Evolutionary conservation across 2,113 vertebrate genomes (phyloP), one percentile per base, ranked within the genome.

Genomic region (Calyptomena viridis): DNA sequence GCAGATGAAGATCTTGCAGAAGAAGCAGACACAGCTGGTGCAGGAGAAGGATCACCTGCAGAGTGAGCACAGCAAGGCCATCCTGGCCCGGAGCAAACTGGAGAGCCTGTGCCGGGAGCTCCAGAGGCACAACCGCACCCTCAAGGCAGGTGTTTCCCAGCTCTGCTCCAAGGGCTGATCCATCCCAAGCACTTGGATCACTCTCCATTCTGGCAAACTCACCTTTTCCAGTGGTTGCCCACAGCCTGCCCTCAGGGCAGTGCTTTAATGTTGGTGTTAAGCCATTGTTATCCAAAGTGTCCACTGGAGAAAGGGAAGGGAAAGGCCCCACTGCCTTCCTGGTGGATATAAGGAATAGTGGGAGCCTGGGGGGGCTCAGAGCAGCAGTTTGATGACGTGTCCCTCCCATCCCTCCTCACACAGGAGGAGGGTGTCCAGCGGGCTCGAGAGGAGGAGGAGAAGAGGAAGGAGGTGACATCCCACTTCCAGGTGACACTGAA

Each of bases 401-500:
- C 30, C 35, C 55, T 20, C 10, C 2, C 11, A 14, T 17, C 55
- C 35, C 35, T 42, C 14, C 42, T 40, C 6, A 0, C 6, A 2
- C 95, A 99, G 99, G 99, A 99, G 89, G 99, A 99, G 71, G 99
- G 99, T 0, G 97, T 99, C 68, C 99, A 99, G 89, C 98, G 99
- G 5, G 99, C 99, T 1, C 98, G 99, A 6, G 98, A 99, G 94
- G 99, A 99, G 66, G 99, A 99, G 90, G 99, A 99, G 97, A 99
- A 99, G 92, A 96, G 99, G 84, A 99, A 99, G 96, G 99, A 99
- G 95, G 99, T 99, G 97, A 99, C 99, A 0, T 99, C 99, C 3
- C 99, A 99, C 93, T 99, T 99, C 98, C 99, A 99, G 97, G 98
- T 99, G 97, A 99, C 99, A 0, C 98, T 99, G 92, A 99, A 99